These are phyloP conservation scores for Pyrocoelia pectoralis DNA, from an alignment of 2,888 invertebrate species.

Conservation along the genomic window DNA sequence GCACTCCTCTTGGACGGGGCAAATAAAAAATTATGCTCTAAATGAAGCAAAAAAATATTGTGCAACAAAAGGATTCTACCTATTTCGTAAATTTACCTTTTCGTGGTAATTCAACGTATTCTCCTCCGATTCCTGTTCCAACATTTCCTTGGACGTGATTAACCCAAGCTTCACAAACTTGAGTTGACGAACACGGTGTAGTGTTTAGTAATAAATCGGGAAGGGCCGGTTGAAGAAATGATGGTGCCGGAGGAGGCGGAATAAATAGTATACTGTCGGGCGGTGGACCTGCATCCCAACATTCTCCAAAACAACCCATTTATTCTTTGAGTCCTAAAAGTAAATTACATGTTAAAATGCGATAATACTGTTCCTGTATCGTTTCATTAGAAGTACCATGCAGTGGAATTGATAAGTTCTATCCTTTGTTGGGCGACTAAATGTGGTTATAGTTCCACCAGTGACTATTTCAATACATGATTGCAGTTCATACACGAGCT, in stretches of 20 bases:
- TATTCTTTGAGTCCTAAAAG: neutral
- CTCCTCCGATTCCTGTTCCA: constrained; percentile 58
- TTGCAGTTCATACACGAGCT: too few relatives aligned
- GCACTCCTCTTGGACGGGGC: too few relatives aligned
- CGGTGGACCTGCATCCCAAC: constrained; percentile 74
- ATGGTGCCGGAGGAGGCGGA: constrained; percentile 86
- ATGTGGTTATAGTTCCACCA: too few relatives aligned
- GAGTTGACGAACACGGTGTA: constrained; percentile 71
- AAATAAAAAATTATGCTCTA: too few relatives aligned
- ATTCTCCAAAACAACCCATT: constrained; percentile 68
- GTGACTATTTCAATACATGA: too few relatives aligned
- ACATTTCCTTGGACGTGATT: constrained; percentile 42
- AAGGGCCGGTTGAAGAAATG: constrained; percentile 69
- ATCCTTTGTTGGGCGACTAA: too few relatives aligned
- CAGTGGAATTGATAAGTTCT: too few relatives aligned
- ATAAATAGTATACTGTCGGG: constrained; percentile 84
- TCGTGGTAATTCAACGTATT: constrained; percentile 81
- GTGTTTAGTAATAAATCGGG: constrained; percentile 62
- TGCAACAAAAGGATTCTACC: too few relatives aligned
- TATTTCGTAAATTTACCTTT: constrained; percentile 65
- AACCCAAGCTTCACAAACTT: constrained; percentile 68
- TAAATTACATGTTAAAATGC: too few relatives aligned
- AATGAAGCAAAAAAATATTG: too few relatives aligned
- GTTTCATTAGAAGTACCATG: too few relatives aligned
- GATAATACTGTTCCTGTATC: too few relatives aligned